Evolutionary conservation across 2,888 invertebrate species (phyloP).

Genomic region (Adelphocoris suturalis): DNA sequence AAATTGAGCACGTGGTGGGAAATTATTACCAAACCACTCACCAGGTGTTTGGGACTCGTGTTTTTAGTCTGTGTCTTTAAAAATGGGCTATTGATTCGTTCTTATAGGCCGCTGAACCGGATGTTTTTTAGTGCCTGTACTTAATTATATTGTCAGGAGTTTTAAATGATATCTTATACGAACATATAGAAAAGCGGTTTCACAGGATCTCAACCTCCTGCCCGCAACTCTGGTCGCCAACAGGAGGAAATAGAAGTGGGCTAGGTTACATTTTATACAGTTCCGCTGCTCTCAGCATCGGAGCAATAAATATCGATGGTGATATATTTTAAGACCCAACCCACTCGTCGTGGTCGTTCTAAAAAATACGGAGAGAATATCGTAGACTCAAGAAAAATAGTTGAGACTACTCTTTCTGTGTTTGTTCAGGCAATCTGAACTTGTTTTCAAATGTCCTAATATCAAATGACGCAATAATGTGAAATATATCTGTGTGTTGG

Average conservation of each 20-base stretch:
- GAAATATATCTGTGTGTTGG: no score
- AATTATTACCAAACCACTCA: no score
- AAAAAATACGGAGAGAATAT: neutral
- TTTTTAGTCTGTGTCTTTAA: no score
- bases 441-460: neutral
- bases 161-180: slow-evolving; percentile 8
- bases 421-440: neutral
- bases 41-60: no score
- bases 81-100: no score
- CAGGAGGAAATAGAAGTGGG: slow-evolving; percentile 44
- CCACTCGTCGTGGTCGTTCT: neutral
- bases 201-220: neutral
- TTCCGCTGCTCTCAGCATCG: slow-evolving; percentile 1
- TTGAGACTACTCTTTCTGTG: neutral
- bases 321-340: neutral
- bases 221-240: slow-evolving; percentile 8
- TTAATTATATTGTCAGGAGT: neutral
- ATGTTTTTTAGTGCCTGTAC: neutral
- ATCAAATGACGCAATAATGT: no score
- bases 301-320: slow-evolving; percentile 19
- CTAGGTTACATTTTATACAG: neutral
- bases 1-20: no score
- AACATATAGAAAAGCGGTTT: neutral
- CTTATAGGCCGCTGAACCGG: neutral
- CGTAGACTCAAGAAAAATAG: neutral